phyloP scores from a whole-genome alignment of 2,888 invertebrate species.

The Steinernema scapterisci region DNA sequence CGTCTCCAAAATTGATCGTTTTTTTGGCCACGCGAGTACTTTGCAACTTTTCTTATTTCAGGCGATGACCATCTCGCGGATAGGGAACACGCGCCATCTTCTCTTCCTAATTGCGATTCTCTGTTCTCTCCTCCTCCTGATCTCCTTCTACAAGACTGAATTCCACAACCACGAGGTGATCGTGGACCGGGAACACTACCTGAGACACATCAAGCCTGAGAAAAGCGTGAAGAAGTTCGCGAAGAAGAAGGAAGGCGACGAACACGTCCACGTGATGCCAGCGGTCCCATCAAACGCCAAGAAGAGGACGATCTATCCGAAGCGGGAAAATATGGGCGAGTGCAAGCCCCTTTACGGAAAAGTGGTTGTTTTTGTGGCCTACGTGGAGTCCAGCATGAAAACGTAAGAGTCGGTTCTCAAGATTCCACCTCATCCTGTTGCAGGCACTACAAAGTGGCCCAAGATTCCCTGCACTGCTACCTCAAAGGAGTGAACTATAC shows the following conservation, averaged over 20 bases:
- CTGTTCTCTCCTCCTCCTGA: conserved; percentile 11
- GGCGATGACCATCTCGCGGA: not conserved
- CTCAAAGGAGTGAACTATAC: conserved; percentile 29
- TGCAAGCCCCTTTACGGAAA: conserved; percentile 24
- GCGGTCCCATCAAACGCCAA: not conserved
- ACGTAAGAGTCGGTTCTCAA: conserved; percentile 22
- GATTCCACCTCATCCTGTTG: too few relatives aligned
- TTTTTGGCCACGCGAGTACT: not conserved
- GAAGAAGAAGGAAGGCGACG: not conserved
- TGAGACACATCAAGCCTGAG: not conserved
- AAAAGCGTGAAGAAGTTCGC: not conserved
- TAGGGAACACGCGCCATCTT: not conserved
- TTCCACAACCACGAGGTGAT: not conserved
- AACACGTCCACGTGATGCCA: not conserved
- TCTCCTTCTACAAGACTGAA: conserved; percentile 1
- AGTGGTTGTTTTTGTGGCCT: conserved; percentile 21
- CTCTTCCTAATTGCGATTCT: conserved; percentile 3
- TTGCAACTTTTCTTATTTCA: not conserved
- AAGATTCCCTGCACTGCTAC: conserved; percentile 33
- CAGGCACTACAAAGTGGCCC: conserved; percentile 26
- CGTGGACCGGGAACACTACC: not conserved
- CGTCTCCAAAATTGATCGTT: not conserved
- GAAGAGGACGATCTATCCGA: conserved; percentile 30
- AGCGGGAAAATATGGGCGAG: conserved; percentile 6
- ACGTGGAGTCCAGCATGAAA: conserved; percentile 26